Evolutionary conservation across 23 tunicate genomes (phyloP).

Genomic region (Corella eumyota): DNA sequence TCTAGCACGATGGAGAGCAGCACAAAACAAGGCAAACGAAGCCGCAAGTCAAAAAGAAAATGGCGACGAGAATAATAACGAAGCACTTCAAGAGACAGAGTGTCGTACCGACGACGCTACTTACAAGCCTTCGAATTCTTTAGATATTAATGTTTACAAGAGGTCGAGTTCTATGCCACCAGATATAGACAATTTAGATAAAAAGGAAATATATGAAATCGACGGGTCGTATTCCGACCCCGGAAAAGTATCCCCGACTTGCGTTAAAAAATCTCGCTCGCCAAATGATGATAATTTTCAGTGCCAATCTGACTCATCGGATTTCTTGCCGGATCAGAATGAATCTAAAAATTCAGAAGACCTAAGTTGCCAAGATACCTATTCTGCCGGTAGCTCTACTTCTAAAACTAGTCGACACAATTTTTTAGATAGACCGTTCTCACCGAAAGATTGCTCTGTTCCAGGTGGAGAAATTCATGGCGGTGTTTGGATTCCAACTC

Average conservation of each 20-base stretch:
- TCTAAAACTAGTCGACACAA: too few species aligned
- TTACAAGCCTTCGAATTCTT: not conserved
- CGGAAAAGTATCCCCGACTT: constrained; percentile 22
- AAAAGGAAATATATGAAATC: not conserved
- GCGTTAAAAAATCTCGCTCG: too few species aligned
- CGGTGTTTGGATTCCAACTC: constrained; percentile 97
- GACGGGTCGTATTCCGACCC: constrained; percentile 41
- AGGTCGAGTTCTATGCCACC: constrained; percentile 30
- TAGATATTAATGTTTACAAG: not conserved
- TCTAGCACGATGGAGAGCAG: constrained; percentile 8
- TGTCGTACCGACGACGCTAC: not conserved
- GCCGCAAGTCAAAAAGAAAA: too few species aligned
- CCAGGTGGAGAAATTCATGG: constrained; percentile 86
- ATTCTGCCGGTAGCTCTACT: too few species aligned
- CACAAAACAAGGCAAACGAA: not conserved
- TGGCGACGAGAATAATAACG: not conserved
- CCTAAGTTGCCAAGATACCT: too few species aligned
- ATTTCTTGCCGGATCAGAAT: too few species aligned
- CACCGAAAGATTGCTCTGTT: constrained; percentile 1
- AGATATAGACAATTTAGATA: too few species aligned
- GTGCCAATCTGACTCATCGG: too few species aligned
- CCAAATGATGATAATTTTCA: too few species aligned
- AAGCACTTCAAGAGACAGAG: not conserved
- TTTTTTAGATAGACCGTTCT: too few species aligned
- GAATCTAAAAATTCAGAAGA: too few species aligned